Conservation (phyloP, 1,140 invertebrate species). For the Rhyacophila brunnea region DNA sequence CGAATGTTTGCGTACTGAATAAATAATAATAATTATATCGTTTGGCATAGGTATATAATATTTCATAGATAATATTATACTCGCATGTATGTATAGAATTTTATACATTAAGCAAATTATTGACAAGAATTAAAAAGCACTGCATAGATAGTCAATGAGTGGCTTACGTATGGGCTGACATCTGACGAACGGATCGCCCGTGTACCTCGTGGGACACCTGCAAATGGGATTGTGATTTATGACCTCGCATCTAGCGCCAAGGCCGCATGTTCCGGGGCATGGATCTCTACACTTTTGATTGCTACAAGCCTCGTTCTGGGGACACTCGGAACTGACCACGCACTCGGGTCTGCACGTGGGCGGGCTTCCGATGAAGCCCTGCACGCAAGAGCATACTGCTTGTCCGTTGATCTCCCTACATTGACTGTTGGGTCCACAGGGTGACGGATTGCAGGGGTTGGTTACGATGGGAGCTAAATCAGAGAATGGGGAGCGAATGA, state of each 20-base stretch:
- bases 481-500: background rate
- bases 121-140: conserved; percentile 28
- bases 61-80: too few relatives aligned
- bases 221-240: conserved; percentile 64
- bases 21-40: too few relatives aligned
- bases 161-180: conserved; percentile 52
- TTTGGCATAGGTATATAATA: too few relatives aligned
- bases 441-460: conserved; percentile 60
- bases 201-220: conserved; percentile 57
- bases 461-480: conserved; percentile 35
- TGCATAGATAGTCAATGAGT: too few relatives aligned
- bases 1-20: too few relatives aligned
- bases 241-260: conserved; percentile 60
- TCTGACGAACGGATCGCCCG: conserved; percentile 62
- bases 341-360: conserved; percentile 66
- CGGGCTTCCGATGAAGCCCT: conserved; percentile 62
- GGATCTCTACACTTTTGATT: conserved; percentile 64
- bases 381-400: conserved; percentile 61
- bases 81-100: too few relatives aligned
- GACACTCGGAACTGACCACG: conserved; percentile 62
- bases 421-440: conserved; percentile 64
- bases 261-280: conserved; percentile 64
- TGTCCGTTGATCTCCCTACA: conserved; percentile 59
- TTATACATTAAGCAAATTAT: too few relatives aligned
- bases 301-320: conserved; percentile 60